Conservation (phyloP, 2,888 invertebrate species). For the Endomychus coccineus region DNA sequence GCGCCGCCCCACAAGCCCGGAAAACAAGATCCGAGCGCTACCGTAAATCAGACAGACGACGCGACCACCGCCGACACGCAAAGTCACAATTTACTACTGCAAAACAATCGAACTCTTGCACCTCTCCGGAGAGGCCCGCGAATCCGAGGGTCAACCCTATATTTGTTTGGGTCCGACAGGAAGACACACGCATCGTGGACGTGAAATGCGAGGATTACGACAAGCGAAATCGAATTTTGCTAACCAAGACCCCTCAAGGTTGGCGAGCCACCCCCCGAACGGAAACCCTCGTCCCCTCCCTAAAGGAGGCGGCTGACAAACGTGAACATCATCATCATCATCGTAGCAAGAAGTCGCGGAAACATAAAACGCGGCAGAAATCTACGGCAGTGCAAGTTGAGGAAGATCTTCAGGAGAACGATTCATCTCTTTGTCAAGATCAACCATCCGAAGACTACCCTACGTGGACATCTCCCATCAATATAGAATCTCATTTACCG, state of each 20-base stretch:
- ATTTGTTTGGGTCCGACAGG: constrained; percentile 78
- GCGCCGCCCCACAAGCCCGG: constrained; percentile 40
- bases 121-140: constrained; percentile 41
- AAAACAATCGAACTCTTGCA: constrained; percentile 17
- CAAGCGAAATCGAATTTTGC: constrained; percentile 72
- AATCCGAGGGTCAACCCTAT: constrained; percentile 69
- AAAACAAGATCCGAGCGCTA: constrained; percentile 43
- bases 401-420: constrained; percentile 28
- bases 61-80: constrained; percentile 33
- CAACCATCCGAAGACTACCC: constrained; percentile 26
- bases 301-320: constrained; percentile 40
- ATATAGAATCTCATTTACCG: constrained; percentile 55
- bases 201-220: constrained; percentile 85
- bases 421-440: constrained; percentile 13
- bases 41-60: constrained; percentile 45
- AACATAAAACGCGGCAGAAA: constrained; percentile 34
- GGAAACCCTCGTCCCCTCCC: constrained; percentile 49
- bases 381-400: constrained; percentile 41
- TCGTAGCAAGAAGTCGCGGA: constrained; percentile 27
- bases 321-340: constrained; percentile 29
- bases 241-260: constrained; percentile 73
- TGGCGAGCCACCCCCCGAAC: constrained; percentile 80
- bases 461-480: constrained; percentile 43
- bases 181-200: constrained; percentile 72
- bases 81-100: constrained; percentile 21